Base-by-base conservation (phyloP, 2,113 vertebrate genomes). In the Eptesicus fuscus region DNA sequence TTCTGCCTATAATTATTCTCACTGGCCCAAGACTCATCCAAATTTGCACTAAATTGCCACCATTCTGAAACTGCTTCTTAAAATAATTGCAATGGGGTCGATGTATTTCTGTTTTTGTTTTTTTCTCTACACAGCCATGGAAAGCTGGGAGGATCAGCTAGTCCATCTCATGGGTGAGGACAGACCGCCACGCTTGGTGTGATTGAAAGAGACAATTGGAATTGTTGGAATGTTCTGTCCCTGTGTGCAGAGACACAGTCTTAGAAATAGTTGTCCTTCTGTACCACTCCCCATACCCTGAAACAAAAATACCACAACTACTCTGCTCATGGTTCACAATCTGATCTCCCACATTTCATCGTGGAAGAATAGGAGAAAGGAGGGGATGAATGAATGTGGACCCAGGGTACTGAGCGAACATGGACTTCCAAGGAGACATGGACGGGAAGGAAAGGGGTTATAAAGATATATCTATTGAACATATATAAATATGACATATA, bases 201-300 rank as follows among this genome's bases (percentile, higher is more conserved):
- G 87, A 96, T 56, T 83, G 83, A 95, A 89, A 94, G 83, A 91
- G 65, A 89, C 83, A 71, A 37, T 83, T 94, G 90, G 47, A 80
- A 59, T 70, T 17, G 4, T 74, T 77, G 37, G 82, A 73, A 76
- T 23, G 65, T 28, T 79, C 16, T 49, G 65, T 51, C 51, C 69
- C 78, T 37, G 28, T 49, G 47, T 78, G 40, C 82, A 40, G 44
- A 92, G 92, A 85, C 32, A 69, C 7, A 28, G n/a, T 65, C 83
- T 83, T 79, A 44, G 65, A 85, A 94, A 42, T 47, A 84, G 40
- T 49, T 70, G 47, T 37, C 32, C 35, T 92, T 80, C 87, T 61
- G 28, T 65, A 73, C 9, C 9, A 40, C 20, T 91, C 44, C 89
- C 53, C 30, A 51, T 30, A 85, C 76, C 32, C 23, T 94, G 32